These are phyloP conservation scores for Atta colombica DNA, from an alignment of 1,140 invertebrate genomes.

Conservation along the genomic window DNA sequence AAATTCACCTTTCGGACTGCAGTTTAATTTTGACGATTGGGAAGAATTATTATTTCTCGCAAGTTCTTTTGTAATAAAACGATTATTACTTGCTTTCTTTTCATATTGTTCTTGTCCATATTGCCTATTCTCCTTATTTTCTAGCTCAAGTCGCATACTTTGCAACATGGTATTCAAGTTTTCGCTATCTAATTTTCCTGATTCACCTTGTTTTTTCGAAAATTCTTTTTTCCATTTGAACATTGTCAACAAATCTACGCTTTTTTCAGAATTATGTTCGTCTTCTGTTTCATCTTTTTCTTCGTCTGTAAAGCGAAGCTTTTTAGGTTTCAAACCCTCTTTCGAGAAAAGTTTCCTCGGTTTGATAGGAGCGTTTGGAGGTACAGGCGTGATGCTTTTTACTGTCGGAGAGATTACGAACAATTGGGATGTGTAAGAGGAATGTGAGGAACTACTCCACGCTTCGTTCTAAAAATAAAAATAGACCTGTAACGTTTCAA, in stretches of 20 bases:
- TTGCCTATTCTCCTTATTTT: constrained; percentile 62
- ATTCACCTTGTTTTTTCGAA: not conserved
- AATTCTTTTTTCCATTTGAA: not conserved
- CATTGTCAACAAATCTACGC: not conserved
- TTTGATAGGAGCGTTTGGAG: constrained; percentile 74
- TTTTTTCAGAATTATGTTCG: not conserved
- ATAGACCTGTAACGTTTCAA: not conserved
- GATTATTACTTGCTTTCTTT: constrained; percentile 18
- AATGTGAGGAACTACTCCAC: not conserved
- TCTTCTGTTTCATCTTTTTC: constrained; percentile 50
- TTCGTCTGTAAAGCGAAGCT: constrained; percentile 70
- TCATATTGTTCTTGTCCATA: not conserved
- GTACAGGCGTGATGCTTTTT: not conserved
- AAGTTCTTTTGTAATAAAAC: constrained; percentile 31
- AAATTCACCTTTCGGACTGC: constrained; percentile 62
- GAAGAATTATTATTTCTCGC: constrained; percentile 10
- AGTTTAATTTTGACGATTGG: constrained; percentile 7
- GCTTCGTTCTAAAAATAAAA: not conserved
- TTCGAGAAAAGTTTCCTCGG: constrained; percentile 62
- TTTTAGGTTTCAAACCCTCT: constrained; percentile 74
- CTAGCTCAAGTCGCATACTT: constrained; percentile 17
- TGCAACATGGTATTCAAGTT: constrained; percentile 9
- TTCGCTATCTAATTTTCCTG: not conserved
- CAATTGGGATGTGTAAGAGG: not conserved
- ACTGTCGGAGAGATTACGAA: constrained; percentile 46